Conservation (phyloP, 53 echinoderm and acorn worm species). For the Apostichopus leukothele region DNA sequence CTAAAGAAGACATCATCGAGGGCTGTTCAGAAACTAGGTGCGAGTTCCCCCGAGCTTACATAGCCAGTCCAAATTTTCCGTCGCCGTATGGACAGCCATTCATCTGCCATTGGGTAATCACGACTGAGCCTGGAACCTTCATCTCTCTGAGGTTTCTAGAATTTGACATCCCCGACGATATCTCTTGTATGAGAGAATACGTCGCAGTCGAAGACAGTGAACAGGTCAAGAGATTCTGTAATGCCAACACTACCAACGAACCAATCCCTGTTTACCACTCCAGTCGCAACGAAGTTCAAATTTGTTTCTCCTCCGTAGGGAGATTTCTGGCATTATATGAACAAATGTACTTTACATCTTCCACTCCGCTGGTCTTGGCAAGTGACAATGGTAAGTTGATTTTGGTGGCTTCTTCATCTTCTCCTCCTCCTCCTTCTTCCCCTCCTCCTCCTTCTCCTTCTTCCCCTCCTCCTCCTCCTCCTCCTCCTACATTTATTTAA, state of each 20-base stretch:
- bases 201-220: background rate
- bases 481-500: no score
- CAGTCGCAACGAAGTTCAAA: background rate
- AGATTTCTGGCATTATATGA: background rate
- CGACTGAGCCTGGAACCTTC: background rate
- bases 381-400: background rate
- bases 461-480: no score
- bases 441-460: no score
- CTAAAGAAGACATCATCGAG: background rate
- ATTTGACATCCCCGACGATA: background rate
- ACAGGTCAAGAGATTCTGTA: background rate
- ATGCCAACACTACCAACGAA: background rate
- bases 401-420: background rate
- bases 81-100: background rate
- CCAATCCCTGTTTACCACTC: background rate
- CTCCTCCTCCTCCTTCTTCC: no score
- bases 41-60: background rate
- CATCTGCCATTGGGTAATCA: conserved; percentile 22
- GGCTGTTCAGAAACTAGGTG: background rate
- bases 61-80: conserved; percentile 38
- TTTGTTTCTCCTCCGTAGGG: background rate
- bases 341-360: background rate
- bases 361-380: background rate
- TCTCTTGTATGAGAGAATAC: background rate
- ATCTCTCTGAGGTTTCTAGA: background rate